These are phyloP conservation scores for Lanius ludovicianus DNA, from an alignment of 2,113 vertebrate genomes.

Conservation along the genomic window DNA sequence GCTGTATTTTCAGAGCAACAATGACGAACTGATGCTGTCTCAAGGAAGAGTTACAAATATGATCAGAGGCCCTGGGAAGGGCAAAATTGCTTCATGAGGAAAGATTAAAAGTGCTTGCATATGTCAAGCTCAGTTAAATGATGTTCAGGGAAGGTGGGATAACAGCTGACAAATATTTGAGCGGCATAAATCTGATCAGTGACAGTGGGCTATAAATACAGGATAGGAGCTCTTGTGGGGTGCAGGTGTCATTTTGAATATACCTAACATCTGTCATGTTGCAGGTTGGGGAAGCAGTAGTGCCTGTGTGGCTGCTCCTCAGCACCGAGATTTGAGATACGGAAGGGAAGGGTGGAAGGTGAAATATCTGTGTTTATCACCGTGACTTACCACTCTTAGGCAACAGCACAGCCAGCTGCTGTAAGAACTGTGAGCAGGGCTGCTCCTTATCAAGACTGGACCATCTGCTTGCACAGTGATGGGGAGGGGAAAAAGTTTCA, in stretches of 20 bases:
- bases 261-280: background rate
- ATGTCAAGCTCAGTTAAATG: slow-evolving; percentile 9
- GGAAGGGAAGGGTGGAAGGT: background rate
- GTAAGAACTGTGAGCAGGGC: background rate
- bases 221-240: background rate
- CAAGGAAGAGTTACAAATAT: slow-evolving; percentile 31
- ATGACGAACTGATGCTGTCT: background rate
- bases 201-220: slow-evolving; percentile 30
- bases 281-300: background rate
- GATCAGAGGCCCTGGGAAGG: slow-evolving; percentile 6
- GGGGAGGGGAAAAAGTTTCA: background rate
- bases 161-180: slow-evolving; percentile 60
- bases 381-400: background rate
- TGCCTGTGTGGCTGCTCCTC: background rate
- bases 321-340: background rate
- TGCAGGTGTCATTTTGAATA: background rate
- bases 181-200: background rate
- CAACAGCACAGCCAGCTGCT: background rate
- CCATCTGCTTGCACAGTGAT: background rate
- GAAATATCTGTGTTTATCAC: background rate
- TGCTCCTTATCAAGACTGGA: background rate
- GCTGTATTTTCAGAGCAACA: background rate
- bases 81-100: slow-evolving; percentile 19
- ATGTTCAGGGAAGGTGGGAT: slow-evolving; percentile 6
- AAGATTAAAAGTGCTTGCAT: slow-evolving; percentile 43